Evolutionary conservation across 2,888 invertebrate species (phyloP).

Genomic region (Phyllotreta striolata): DNA sequence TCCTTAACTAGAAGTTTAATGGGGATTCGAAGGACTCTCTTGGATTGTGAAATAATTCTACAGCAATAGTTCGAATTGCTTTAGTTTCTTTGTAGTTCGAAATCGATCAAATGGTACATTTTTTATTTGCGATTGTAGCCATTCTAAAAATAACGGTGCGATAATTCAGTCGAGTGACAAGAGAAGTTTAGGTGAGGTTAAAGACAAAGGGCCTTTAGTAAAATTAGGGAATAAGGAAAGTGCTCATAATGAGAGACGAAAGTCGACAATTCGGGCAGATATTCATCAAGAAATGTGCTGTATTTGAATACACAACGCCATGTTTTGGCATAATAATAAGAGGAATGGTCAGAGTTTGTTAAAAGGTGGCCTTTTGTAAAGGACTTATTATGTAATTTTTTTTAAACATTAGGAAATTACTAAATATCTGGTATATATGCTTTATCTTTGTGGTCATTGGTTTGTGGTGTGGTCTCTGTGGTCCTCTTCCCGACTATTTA

Average conservation of each 20-base stretch:
- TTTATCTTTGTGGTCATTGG: too few species aligned
- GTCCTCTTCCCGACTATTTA: too few species aligned
- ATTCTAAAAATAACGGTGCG: not conserved
- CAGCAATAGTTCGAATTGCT: too few species aligned
- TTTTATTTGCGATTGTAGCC: not conserved
- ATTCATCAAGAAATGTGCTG: slow-evolving; percentile 13
- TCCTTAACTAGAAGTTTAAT: too few species aligned
- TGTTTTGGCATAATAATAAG: slow-evolving; percentile 10
- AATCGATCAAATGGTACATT: not conserved
- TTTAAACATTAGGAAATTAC: too few species aligned
- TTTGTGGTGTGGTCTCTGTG: too few species aligned
- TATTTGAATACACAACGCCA: slow-evolving; percentile 14
- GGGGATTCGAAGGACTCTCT: too few species aligned
- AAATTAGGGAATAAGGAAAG: slow-evolving; percentile 11
- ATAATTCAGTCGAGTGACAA: not conserved
- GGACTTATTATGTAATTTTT: too few species aligned
- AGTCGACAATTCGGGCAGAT: slow-evolving; percentile 9
- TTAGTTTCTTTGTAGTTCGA: too few species aligned
- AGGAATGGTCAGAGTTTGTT: slow-evolving; percentile 13
- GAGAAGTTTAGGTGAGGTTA: slow-evolving; percentile 9
- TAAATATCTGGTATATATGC: too few species aligned
- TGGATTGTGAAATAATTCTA: too few species aligned
- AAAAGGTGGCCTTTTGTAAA: not conserved
- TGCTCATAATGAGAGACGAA: slow-evolving; percentile 6
- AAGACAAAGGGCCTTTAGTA: slow-evolving; percentile 12